These are phyloP conservation scores for Tauraco erythrolophus DNA, from an alignment of 2,113 vertebrate species.

Conservation along the genomic window DNA sequence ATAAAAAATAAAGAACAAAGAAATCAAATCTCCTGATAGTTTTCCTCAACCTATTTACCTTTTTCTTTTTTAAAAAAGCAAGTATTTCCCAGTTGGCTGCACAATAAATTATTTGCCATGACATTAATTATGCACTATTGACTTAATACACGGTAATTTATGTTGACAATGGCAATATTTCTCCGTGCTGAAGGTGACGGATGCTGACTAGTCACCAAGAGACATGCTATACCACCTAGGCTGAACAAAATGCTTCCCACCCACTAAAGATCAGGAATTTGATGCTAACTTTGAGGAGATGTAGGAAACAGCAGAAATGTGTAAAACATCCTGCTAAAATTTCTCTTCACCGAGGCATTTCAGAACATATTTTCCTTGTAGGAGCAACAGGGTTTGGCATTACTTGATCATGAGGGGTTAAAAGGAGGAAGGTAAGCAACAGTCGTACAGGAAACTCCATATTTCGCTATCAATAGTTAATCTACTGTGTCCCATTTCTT, in stretches of 20 bases:
- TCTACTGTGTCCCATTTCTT: constrained; percentile 70
- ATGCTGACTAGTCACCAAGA: neutral
- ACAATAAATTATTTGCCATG: neutral
- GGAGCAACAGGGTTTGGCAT: neutral
- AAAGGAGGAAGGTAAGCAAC: neutral
- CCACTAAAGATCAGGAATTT: neutral
- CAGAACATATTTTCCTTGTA: neutral
- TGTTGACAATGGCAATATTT: constrained; percentile 7
- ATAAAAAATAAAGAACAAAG: neutral
- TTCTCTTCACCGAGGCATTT: neutral
- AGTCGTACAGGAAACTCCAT: neutral
- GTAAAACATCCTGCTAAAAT: neutral
- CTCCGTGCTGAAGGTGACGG: neutral
- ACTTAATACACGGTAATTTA: constrained; percentile 14
- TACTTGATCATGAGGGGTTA: neutral
- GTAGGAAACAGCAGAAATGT: neutral
- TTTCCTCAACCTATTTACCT: neutral
- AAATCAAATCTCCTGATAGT: neutral
- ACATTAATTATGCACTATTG: constrained; percentile 33
- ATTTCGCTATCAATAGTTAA: constrained; percentile 65
- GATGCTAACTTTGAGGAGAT: neutral
- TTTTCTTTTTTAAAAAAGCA: neutral
- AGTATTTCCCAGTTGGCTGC: neutral
- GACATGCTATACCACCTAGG: neutral
- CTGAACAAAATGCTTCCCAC: neutral